phyloP scores from a whole-genome alignment of 2,113 vertebrate genomes.

The Pterocles burchelli region DNA sequence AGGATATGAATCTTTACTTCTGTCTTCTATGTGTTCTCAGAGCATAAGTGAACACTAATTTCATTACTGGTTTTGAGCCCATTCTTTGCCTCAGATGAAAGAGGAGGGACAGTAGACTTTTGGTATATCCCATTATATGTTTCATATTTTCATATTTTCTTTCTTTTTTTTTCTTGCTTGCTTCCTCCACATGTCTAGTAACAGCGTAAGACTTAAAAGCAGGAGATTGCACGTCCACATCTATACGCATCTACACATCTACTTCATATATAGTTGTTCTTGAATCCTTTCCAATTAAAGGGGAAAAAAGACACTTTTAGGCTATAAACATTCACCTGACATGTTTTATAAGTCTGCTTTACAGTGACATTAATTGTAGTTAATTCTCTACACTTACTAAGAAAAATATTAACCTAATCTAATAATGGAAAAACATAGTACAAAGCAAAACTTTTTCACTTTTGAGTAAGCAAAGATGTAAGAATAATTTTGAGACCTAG shows the following conservation, averaged over 20 bases:
- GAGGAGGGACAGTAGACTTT: neutral
- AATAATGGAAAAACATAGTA: neutral
- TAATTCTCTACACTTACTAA: neutral
- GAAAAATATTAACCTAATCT: neutral
- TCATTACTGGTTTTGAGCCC: neutral
- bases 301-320: neutral
- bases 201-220: neutral
- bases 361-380: neutral
- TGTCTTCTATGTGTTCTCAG: neutral
- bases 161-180: fast-evolving
- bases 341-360: neutral
- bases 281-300: neutral
- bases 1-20: neutral
- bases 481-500: neutral
- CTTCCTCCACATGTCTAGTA: neutral
- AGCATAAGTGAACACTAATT: neutral
- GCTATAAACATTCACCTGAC: neutral
- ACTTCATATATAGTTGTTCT: neutral
- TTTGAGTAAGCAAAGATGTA: neutral
- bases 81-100: neutral
- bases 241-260: neutral
- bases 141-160: neutral
- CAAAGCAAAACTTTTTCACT: neutral
- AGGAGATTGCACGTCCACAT: neutral
- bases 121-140: neutral